Conservation (phyloP, 1,140 invertebrate species). For the Holotrichia oblita region DNA sequence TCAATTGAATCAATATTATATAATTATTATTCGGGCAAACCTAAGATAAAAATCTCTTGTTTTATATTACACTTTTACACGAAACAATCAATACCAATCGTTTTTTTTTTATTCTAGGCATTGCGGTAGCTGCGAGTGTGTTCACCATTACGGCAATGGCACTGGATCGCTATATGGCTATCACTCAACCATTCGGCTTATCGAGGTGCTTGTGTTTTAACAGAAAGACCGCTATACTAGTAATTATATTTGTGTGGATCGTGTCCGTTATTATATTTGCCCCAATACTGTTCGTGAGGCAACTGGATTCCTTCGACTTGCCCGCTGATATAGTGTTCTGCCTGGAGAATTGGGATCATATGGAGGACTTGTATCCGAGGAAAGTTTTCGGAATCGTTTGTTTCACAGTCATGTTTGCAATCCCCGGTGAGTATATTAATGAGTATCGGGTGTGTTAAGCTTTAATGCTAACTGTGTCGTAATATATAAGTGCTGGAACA, state of each 20-base stretch:
- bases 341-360: conserved; percentile 66
- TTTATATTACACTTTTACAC: no score
- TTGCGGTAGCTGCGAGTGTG: conserved; percentile 78
- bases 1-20: no score
- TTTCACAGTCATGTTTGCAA: conserved; percentile 76
- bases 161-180: conserved; percentile 78
- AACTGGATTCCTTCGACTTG: conserved; percentile 36
- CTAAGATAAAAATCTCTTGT: no score
- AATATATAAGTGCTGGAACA: no score
- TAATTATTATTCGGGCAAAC: no score
- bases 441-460: background rate
- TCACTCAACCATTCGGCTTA: conserved; percentile 73
- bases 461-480: no score
- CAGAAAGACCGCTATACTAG: conserved; percentile 69
- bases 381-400: conserved; percentile 72
- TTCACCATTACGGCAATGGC: conserved; percentile 84
- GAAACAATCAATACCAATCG: background rate
- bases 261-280: conserved; percentile 72
- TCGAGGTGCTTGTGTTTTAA: conserved; percentile 74
- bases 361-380: conserved; percentile 55
- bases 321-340: conserved; percentile 63
- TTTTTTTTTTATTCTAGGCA: conserved; percentile 65
- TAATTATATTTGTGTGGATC: conserved; percentile 73
- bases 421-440: conserved; percentile 67
- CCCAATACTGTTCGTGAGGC: conserved; percentile 65